Evolutionary conservation across 2,888 invertebrate species (phyloP).

Genomic region (Drosophila setosimentum): DNA sequence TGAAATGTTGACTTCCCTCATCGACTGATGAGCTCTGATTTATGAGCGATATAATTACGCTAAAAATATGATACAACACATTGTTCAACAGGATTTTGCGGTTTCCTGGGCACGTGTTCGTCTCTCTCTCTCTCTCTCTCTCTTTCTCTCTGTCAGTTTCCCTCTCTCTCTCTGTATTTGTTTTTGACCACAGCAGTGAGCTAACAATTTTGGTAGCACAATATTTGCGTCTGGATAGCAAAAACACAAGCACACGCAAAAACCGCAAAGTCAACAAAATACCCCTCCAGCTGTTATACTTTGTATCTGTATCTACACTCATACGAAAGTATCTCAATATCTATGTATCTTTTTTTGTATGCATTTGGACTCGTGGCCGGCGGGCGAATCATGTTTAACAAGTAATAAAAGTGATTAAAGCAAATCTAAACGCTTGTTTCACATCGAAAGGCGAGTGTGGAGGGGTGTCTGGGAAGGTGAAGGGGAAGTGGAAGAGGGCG

Average conservation of each 20-base stretch:
- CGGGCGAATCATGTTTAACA: slow-evolving; percentile 71
- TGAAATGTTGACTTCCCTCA: neutral
- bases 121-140: neutral
- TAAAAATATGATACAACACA: slow-evolving; percentile 29
- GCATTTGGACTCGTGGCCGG: slow-evolving; percentile 41
- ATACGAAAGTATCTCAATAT: slow-evolving; percentile 8
- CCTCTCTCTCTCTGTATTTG: neutral
- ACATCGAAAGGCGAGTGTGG: slow-evolving; percentile 11
- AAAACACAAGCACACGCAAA: slow-evolving; percentile 24
- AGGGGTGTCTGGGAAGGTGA: too few relatives aligned
- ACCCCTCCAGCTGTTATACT: slow-evolving; percentile 15
- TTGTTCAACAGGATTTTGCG: slow-evolving; percentile 62
- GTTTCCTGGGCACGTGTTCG: slow-evolving; percentile 68
- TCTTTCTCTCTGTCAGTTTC: neutral
- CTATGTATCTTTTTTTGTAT: slow-evolving; percentile 27
- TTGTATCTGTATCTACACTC: slow-evolving; percentile 9
- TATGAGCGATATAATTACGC: slow-evolving; percentile 26
- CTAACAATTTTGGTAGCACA: slow-evolving; percentile 32
- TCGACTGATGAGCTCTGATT: slow-evolving; percentile 32
- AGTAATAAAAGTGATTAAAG: slow-evolving; percentile 75
- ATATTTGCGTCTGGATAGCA: slow-evolving; percentile 38
- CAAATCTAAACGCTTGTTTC: slow-evolving; percentile 66
- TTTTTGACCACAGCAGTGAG: slow-evolving; percentile 32
- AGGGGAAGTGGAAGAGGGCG: too few relatives aligned
- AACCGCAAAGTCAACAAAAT: slow-evolving; percentile 71